Evolutionary conservation across 2,113 vertebrate species (phyloP), one percentile per base, ranked within the genome.

Genomic region (Megaptera novaeangliae): DNA sequence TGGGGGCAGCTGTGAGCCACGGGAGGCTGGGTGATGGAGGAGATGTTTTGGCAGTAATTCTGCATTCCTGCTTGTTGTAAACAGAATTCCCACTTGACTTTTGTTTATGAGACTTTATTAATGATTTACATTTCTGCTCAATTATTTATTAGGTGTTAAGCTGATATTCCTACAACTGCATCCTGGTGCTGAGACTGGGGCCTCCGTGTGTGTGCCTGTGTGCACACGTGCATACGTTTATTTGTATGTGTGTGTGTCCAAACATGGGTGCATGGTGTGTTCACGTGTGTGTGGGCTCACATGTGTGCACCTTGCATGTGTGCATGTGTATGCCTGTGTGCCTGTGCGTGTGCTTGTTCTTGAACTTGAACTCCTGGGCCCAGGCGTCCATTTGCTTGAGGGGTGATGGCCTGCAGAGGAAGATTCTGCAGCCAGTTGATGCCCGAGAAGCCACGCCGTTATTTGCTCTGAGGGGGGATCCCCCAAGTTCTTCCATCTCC

Each of bases 271-370:
- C 25, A 29, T n/a, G 23, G 36, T 72, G 36, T 31, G 29, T 8
- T 23, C 49, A 25, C 8, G 0, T 71, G 39, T 7, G 14, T 21
- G 34, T 0, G 0, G 18, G 61, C 4, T 4, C 34, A 31, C 3
- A 4, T 25, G 12, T 39, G 11, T 83, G 41, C 68, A 18, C 14
- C 66, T 78, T 36, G 52, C 36, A 11, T 13, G 2, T 66, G 71
- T 39, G 20, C 49, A 52, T 11, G 23, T 57, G 8, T 14, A 1
- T 0, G 7, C 61, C 18, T 29, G 61, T n/a, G 57, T 81, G 55
- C 68, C 61, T n/a, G 6, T 55, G 75, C 61, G 1, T 13, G 25
- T 78, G 31, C 66, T 29, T 18, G 44, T 31, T 52, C 41, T 52
- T 61, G 91, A 36, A 49, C 49, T 75, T 39, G 71, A 61, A 39